Evolutionary conservation across 2,113 vertebrate species (phyloP).

Genomic region (Sula dactylatra): DNA sequence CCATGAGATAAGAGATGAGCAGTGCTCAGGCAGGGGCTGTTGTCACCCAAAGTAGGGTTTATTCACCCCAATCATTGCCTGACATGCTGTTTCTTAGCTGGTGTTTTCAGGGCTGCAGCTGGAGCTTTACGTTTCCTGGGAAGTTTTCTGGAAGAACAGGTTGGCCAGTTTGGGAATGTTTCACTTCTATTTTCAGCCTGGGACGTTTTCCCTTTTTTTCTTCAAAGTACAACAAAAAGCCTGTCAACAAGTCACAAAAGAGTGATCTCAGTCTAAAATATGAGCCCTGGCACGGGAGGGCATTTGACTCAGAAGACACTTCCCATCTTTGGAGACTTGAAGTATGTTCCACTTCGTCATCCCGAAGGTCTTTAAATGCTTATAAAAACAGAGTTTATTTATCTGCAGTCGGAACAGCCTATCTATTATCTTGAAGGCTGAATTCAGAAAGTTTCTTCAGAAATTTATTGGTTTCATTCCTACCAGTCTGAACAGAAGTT

Average conservation of each 20-base stretch:
- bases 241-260: conserved; percentile 54
- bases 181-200: conserved; percentile 47
- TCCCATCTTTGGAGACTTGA: conserved; percentile 60
- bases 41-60: not conserved
- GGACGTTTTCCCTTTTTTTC: not conserved
- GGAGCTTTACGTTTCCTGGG: not conserved
- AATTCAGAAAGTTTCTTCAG: conserved; percentile 48
- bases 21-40: not conserved
- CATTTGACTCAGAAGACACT: conserved; percentile 66
- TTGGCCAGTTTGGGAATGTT: conserved; percentile 37
- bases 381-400: conserved; percentile 63
- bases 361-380: conserved; percentile 18
- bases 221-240: conserved; percentile 37
- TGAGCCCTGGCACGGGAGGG: conserved; percentile 31
- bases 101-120: not conserved
- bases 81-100: not conserved
- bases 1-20: not conserved
- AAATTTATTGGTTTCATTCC: conserved; percentile 64
- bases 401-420: conserved; percentile 49
- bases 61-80: not conserved
- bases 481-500: conserved; percentile 49
- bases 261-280: conserved; percentile 60
- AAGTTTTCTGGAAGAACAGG: conserved; percentile 45
- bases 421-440: conserved; percentile 57
- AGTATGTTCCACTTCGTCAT: conserved; percentile 69